Evolutionary conservation across 2,797 vertebrate species (phyloP).

Genomic region (Enteromius argenteus): DNA sequence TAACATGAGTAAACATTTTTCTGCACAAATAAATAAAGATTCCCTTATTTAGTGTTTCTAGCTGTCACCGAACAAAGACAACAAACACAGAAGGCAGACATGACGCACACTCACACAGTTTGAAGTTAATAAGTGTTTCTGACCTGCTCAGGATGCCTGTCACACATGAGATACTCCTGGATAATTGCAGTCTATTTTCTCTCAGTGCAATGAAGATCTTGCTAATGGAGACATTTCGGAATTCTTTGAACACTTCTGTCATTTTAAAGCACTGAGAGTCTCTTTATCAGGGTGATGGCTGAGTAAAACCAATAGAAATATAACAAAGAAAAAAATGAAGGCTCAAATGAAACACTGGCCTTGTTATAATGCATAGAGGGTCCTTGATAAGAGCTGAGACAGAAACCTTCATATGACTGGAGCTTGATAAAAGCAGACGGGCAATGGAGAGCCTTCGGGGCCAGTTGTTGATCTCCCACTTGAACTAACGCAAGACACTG

Average conservation of each 20-base stretch:
- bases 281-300: background rate
- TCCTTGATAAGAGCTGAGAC: slow-evolving; percentile 32
- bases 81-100: background rate
- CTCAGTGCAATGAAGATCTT: background rate
- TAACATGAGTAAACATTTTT: background rate
- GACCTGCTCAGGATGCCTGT: slow-evolving; percentile 22
- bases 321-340: background rate
- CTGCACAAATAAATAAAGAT: background rate
- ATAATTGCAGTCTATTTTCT: slow-evolving; percentile 32
- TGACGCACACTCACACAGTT: background rate
- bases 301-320: background rate
- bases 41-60: background rate
- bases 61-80: background rate
- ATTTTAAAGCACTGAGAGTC: background rate
- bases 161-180: slow-evolving; percentile 27
- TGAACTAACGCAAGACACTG: background rate
- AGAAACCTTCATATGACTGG: slow-evolving; percentile 33
- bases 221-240: background rate
- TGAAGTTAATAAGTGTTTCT: slow-evolving; percentile 37
- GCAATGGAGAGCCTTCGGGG: slow-evolving; percentile 45
- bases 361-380: slow-evolving; percentile 1
- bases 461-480: slow-evolving; percentile 11
- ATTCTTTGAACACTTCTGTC: slow-evolving; percentile 16
- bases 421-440: slow-evolving; percentile 42
- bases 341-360: slow-evolving; percentile 25